Base-by-base conservation (phyloP, 1,140 invertebrate genomes). In the Drosophila oshimai region DNA sequence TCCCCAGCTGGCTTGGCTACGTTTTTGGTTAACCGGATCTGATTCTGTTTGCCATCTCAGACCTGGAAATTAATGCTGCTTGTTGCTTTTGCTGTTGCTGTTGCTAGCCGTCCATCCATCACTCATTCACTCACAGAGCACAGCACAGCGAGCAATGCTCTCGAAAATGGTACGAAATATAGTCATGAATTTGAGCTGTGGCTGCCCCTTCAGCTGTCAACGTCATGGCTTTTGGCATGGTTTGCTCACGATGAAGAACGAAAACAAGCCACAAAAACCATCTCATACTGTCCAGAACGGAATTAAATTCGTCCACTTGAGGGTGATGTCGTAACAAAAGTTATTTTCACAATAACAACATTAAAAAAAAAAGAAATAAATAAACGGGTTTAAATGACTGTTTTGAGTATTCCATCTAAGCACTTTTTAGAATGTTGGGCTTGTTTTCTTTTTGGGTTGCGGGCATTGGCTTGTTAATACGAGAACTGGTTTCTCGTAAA, bases 21-120 rank as follows among this genome's bases (percentile, higher is more conserved):
- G 65, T 51, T 84, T 84, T 84, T 68, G 80, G 75, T 64, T 80
- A 84, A 84, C 80, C 80, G 80, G 80, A 84, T 84, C 81, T 80
- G 60, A 79, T 72, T 86, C 80, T 61, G 75, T 68, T 71, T 74
- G 70, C 62, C 67, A 55, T 51, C 44, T 73, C 75, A 53, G 69
- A 45, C 37, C 44, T 76, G 64, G 53, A 68, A 64, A 36, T 65
- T 46, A 49, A 65, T 65, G 46, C 18, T 58, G 24, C 26, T 39
- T 70, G 69, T 60, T 81, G 65, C 54, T 49, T 42, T 55, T 50
- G 50, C 46, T 41, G 26, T 49, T 7, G 42, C 22, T 37, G 49
- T 69, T 49, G 75, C 49, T 62, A 74, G 55, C 78, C 57, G 29
- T 68, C 42, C 57, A 74, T 80, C 78, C 65, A 80, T 79, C 76